Base-by-base conservation (phyloP, 2,797 vertebrate genomes). In the Pogoniulus pusillus region DNA sequence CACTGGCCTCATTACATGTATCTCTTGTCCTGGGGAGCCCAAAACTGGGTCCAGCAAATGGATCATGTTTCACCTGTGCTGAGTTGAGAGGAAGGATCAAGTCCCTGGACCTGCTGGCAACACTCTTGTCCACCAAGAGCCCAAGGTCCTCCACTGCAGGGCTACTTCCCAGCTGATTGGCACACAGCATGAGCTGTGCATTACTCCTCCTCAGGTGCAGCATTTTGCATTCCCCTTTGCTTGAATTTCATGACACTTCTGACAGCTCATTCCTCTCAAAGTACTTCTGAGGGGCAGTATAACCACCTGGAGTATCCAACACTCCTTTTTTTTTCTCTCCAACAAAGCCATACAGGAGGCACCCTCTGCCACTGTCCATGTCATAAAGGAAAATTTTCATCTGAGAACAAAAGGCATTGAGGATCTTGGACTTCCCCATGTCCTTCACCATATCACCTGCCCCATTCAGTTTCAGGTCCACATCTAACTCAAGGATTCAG, bases 341-440 rank as follows among this genome's bases (percentile, higher is more conserved):
- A 7, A 10, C 23, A 75, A 59, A 75, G 6, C 24, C 43, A 6
- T 15, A 27, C 32, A 39, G 35, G 9, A 13, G 30, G 11, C 27
- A 15, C 6, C 53, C 5, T 64, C 8, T 27, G 24, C 4, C 55
- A 10, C 0, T 43, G 16, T 7, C 10, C 59, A 7, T 3, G 2
- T 41, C 43, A 86, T 47, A 24, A 32, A 76, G 29, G 34, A 37
- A 49, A 12, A 55, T 7, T 16, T 30, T 34, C 43, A 64, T 13
- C 16, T n/a, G 57, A 85, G 34, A 30, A 17, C 68, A 41, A 27
- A 58, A 66, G 6, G 10, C 16, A 59, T 11, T 16, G 14, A 66
- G 6, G 10, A 72, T 9, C 55, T 60, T 49, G 37, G 4, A 39
- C 16, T 77, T 54, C 85, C 17, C 19, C 37, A 58, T 2, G 3